Base-by-base conservation (phyloP, 2,888 invertebrate genomes). In the Dolichomitus sp. region DNA sequence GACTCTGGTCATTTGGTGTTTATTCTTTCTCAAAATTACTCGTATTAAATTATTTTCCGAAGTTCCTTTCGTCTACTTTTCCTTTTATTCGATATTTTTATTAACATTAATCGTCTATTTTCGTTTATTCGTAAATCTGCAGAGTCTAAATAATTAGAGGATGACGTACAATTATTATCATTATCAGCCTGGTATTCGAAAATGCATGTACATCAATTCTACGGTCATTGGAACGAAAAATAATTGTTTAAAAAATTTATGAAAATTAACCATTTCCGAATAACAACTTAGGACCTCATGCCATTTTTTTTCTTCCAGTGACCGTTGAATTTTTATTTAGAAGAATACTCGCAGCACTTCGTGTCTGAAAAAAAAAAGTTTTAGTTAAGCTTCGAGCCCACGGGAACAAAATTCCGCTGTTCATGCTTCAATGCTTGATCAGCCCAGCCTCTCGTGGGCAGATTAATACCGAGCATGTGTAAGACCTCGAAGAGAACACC, bases 401-500 rank as follows among this genome's bases (percentile, higher is more conserved):
- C 79, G 79, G 19, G 79, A 82, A 75, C 7, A 72, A 80, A 79
- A 66, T 74, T 85, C 87, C 86, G 85, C 87, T 85, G 80, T 80
- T 89, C 88, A 78, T 84, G 85, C 74, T 68, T 65, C 45, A 33
- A 68, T 70, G 81, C 81, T 80, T 69, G 77, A 80, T 75, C 79
- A 78, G 87, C 79, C 84, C 66, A 54, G 23, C 59, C 59, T 84
- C 74, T 79, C 81, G 87, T 90, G 92, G 91, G 89, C 42, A 89
- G 84, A 87, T 83, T 74, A 83, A 90, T 80, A 77, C 84, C 86
- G 85, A 90, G 87, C 89, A 86, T 87, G 83, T 90, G 89, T 91
- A 92, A 88, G 90, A 86, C 87, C 89, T 79, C 75, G 84, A 69
- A 85, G 85, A 78, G 85, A 81, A 81, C 83, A 45, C 75, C 65